Evolutionary conservation across 1,140 invertebrate species (phyloP).

Genomic region (Ostrea edulis): DNA sequence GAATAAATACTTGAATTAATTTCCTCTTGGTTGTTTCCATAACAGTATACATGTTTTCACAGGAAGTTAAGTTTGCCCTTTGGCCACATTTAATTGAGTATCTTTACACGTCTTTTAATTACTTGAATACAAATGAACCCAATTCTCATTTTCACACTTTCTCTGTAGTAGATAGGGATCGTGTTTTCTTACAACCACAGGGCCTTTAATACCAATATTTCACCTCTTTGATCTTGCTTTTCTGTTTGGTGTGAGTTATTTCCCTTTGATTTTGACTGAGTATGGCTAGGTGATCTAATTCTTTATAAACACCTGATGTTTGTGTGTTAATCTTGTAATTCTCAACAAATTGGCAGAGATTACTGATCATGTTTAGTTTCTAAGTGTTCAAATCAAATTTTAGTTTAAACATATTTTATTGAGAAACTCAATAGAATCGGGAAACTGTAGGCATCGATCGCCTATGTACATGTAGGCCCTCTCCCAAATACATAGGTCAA

Average conservation of each 20-base stretch:
- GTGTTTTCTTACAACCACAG: background rate
- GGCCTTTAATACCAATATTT: conserved; percentile 19
- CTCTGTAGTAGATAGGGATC: conserved; percentile 19
- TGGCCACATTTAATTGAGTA: background rate
- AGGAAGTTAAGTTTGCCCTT: background rate
- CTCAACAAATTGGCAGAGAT: background rate
- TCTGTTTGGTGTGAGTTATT: conserved; percentile 27
- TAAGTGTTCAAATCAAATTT: conserved; percentile 9
- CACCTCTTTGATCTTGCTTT: conserved; percentile 25
- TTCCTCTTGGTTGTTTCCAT: background rate
- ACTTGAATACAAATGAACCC: background rate
- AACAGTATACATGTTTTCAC: conserved; percentile 3
- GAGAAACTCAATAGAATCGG: too few species aligned
- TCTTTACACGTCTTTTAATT: background rate
- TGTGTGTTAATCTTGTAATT: conserved; percentile 13
- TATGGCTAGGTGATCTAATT: background rate
- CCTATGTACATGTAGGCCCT: too few species aligned
- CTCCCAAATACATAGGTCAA: too few species aligned
- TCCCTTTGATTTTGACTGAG: conserved; percentile 5
- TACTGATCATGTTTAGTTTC: background rate
- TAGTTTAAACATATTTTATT: too few species aligned
- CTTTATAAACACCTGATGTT: conserved; percentile 8
- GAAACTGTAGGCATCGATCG: too few species aligned
- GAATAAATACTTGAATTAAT: background rate
- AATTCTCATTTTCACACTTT: conserved; percentile 20